These are phyloP conservation scores for Drosophila arawakana DNA, from an alignment of 1,140 invertebrate species.

Conservation along the genomic window DNA sequence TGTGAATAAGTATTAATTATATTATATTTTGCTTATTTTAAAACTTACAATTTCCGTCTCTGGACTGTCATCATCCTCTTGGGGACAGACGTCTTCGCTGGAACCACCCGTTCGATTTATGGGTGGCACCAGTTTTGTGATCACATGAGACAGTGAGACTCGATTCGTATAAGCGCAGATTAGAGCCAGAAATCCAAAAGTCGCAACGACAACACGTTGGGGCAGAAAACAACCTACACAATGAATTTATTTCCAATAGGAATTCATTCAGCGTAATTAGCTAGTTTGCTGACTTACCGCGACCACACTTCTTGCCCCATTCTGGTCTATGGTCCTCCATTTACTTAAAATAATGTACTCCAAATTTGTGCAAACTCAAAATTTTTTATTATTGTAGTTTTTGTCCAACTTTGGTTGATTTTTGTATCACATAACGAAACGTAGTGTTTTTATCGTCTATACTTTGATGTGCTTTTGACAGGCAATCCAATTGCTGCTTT, in stretches of 20 bases:
- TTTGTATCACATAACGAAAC: too few relatives aligned
- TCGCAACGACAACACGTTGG: constrained; percentile 9
- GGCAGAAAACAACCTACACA: constrained; percentile 32
- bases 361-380: neutral
- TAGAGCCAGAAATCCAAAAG: constrained; percentile 30
- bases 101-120: constrained; percentile 21
- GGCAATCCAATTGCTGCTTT: too few relatives aligned
- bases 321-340: constrained; percentile 25
- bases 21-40: neutral
- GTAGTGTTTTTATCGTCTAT: too few relatives aligned
- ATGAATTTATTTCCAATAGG: too few relatives aligned
- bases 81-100: constrained; percentile 8
- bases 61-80: neutral
- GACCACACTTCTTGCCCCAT: constrained; percentile 18
- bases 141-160: constrained; percentile 34
- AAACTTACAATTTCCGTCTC: neutral
- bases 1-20: neutral
- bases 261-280: too few relatives aligned
- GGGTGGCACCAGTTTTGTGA: constrained; percentile 30
- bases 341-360: constrained; percentile 3
- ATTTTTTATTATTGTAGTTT: constrained; percentile 1
- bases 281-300: constrained; percentile 1
- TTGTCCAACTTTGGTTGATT: neutral
- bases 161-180: constrained; percentile 32
- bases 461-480: too few relatives aligned